Conservation (phyloP, 2,888 invertebrate species). For the Tetranychus piercei region DNA sequence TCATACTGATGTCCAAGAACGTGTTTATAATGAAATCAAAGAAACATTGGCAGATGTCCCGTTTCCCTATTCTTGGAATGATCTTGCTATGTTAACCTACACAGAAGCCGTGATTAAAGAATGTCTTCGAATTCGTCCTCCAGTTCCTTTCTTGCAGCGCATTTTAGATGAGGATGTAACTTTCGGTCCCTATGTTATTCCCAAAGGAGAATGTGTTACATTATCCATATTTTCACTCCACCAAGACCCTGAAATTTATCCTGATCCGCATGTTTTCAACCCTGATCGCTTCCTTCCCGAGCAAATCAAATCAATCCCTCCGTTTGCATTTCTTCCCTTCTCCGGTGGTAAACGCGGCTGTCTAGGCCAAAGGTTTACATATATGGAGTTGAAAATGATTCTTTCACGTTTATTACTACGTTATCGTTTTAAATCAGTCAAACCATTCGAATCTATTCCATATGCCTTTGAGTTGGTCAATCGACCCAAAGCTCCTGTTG, state of each 20-base stretch:
- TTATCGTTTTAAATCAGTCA: background rate
- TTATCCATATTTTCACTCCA: background rate
- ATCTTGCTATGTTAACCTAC: background rate
- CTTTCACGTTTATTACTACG: background rate
- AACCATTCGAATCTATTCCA: background rate
- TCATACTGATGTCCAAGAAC: background rate
- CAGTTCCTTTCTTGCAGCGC: background rate
- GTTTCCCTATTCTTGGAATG: background rate
- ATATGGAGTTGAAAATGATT: background rate
- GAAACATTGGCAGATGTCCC: background rate
- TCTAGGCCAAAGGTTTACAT: background rate
- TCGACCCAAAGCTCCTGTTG: slow-evolving; percentile 1
- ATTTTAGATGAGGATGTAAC: background rate
- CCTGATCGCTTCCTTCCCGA: background rate
- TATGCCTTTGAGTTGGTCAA: background rate
- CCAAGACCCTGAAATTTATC: background rate
- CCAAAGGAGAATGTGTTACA: background rate
- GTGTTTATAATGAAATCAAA: background rate
- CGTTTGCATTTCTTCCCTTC: background rate
- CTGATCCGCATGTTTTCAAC: background rate
- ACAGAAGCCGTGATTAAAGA: background rate
- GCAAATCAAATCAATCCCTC: background rate
- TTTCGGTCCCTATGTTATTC: background rate
- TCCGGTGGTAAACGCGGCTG: background rate
- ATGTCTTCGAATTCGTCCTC: background rate